Evolutionary conservation across 2,113 vertebrate species (phyloP).

Genomic region (Anarrhichthys ocellatus): DNA sequence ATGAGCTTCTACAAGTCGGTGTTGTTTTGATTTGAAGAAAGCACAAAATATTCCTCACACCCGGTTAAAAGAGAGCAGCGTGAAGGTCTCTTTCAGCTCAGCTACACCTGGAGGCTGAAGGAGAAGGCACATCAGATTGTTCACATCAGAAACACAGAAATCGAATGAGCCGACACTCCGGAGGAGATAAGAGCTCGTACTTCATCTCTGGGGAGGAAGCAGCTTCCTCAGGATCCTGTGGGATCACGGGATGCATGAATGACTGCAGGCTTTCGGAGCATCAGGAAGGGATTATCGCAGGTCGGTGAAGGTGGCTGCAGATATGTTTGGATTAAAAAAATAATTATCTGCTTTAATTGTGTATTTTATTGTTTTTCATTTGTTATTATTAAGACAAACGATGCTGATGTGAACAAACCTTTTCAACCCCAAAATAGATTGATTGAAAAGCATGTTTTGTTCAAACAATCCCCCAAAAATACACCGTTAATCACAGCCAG

Average conservation of each 20-base stretch:
- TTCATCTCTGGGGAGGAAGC: constrained; percentile 5
- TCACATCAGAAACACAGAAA: constrained; percentile 47
- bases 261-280: background rate
- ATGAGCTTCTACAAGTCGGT: no score
- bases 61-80: no score
- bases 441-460: no score
- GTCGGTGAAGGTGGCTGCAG: background rate
- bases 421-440: no score
- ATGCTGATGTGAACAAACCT: background rate
- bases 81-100: background rate
- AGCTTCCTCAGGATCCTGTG: constrained; percentile 21
- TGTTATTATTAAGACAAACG: no score
- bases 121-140: constrained; percentile 63
- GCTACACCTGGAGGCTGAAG: constrained; percentile 46
- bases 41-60: no score
- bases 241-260: background rate
- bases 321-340: background rate
- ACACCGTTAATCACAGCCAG: no score
- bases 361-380: background rate
- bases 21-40: background rate
- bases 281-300: no score
- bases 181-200: constrained; percentile 32
- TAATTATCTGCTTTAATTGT: background rate
- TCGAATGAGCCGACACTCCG: constrained; percentile 60
- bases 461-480: no score